A percentile compares a stretch with the other conserved stretches of the same genome.
These are phyloP conservation scores for Cygnus atratus DNA, from an alignment of 2,113 vertebrate genomes.

Conservation along the genomic window DNA sequence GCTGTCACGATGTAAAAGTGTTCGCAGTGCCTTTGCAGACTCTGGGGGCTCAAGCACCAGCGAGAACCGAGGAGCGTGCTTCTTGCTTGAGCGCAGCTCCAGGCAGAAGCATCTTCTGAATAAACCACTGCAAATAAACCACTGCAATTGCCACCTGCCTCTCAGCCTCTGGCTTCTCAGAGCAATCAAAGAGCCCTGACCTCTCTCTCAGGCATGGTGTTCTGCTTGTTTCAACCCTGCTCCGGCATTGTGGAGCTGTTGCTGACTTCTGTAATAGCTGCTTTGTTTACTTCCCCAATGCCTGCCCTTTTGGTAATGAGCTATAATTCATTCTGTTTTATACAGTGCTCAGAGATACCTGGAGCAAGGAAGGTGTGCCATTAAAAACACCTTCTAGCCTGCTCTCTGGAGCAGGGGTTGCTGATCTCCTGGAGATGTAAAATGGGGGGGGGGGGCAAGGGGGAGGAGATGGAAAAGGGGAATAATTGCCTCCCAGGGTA, in stretches of 20 bases:
- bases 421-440: not conserved
- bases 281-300: constrained; percentile 36
- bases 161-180: not conserved
- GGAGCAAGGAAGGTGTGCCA: not conserved
- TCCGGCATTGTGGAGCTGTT: not conserved
- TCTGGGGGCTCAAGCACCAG: accelerated
- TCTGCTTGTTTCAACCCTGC: not conserved
- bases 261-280: not conserved
- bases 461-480: not conserved
- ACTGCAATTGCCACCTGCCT: not conserved
- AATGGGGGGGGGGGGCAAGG: not conserved
- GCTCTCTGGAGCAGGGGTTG: not conserved
- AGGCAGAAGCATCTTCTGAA: not conserved
- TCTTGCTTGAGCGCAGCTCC: not conserved
- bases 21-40: not conserved
- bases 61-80: not conserved
- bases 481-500: constrained; percentile 1
- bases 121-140: not conserved
- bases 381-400: not conserved
- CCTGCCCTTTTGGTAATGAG: constrained; percentile 47
- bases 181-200: constrained; percentile 15
- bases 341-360: not conserved
- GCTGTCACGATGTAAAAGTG: not conserved
- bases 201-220: not conserved
- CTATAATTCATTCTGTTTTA: constrained; percentile 20